Evolutionary conservation across 2,113 vertebrate species (phyloP).

Genomic region (Antennarius striatus): DNA sequence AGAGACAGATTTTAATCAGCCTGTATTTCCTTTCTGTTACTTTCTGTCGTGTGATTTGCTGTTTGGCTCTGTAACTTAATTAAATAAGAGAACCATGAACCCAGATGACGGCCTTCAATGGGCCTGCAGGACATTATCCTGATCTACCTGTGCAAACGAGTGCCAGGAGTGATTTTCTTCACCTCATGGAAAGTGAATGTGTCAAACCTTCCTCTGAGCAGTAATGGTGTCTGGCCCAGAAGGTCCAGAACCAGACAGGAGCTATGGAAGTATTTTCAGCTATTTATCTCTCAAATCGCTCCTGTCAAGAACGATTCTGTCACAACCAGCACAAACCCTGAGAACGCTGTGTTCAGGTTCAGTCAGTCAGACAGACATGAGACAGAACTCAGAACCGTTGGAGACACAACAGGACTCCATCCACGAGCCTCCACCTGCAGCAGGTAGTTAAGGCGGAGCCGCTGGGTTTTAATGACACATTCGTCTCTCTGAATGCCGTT

Average conservation of each 20-base stretch:
- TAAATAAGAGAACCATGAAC: conserved; percentile 16
- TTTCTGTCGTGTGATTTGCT: conserved; percentile 11
- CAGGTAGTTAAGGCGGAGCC: conserved; percentile 59
- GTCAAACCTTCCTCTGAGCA: conserved; percentile 32
- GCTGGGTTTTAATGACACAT: conserved; percentile 74
- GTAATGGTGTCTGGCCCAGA: conserved; percentile 12
- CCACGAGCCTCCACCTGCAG: conserved; percentile 24
- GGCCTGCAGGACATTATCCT: conserved; percentile 31
- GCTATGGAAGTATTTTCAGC: conserved; percentile 51
- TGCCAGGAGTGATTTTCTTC: conserved; percentile 29
- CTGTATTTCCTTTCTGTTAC: conserved; percentile 13
- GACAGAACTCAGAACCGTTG: no score
- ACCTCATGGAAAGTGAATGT: conserved; percentile 7
- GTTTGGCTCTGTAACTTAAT: conserved; percentile 27
- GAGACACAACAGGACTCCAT: conserved; percentile 22
- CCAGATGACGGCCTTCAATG: conserved; percentile 4
- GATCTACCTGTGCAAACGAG: conserved; percentile 14
- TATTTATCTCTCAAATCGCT: conserved; percentile 66
- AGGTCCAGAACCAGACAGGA: conserved; percentile 50
- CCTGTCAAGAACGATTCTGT: conserved; percentile 47
- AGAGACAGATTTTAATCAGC: conserved; percentile 1
- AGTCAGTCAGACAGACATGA: no score
- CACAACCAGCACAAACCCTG: neutral
- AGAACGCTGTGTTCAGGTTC: no score
- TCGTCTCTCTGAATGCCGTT: conserved; percentile 67